A percentile compares a stretch with the other conserved stretches of the same genome.
phyloP scores from a whole-genome alignment of 2,113 vertebrate species.

The Protomyctophum bolini region DNA sequence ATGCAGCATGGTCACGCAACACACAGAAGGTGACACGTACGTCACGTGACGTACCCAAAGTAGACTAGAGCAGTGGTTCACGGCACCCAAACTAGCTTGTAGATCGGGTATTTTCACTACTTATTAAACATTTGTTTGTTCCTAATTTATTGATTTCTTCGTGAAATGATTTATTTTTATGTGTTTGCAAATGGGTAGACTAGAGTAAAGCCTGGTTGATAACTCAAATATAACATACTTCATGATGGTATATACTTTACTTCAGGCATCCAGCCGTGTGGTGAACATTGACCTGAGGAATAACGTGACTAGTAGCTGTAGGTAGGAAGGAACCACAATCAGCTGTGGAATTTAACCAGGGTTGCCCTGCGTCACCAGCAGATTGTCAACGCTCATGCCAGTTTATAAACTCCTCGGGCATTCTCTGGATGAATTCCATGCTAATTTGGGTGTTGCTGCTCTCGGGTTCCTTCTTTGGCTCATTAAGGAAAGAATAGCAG shows the following conservation, averaged over 20 bases:
- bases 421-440: slow-evolving; percentile 52
- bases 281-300: background rate
- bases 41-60: background rate
- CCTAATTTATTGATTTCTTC: too few species aligned
- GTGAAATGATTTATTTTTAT: too few species aligned
- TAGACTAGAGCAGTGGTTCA: too few species aligned
- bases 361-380: slow-evolving; percentile 35
- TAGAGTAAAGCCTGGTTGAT: background rate
- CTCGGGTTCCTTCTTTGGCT: slow-evolving; percentile 36
- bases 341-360: slow-evolving; percentile 46
- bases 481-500: slow-evolving; percentile 36
- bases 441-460: slow-evolving; percentile 40
- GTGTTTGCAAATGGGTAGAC: too few species aligned
- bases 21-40: background rate
- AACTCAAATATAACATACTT: slow-evolving; percentile 3
- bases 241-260: background rate
- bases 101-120: too few species aligned
- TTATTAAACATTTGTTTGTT: too few species aligned
- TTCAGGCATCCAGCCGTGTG: background rate
- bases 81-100: too few species aligned
- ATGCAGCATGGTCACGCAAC: slow-evolving; percentile 4
- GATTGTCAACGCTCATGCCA: slow-evolving; percentile 51
- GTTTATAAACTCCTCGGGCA: slow-evolving; percentile 61
- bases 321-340: slow-evolving; percentile 32
- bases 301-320: slow-evolving; percentile 8